Evolutionary conservation across 2,888 invertebrate species (phyloP).

Genomic region (Netelia inedita): DNA sequence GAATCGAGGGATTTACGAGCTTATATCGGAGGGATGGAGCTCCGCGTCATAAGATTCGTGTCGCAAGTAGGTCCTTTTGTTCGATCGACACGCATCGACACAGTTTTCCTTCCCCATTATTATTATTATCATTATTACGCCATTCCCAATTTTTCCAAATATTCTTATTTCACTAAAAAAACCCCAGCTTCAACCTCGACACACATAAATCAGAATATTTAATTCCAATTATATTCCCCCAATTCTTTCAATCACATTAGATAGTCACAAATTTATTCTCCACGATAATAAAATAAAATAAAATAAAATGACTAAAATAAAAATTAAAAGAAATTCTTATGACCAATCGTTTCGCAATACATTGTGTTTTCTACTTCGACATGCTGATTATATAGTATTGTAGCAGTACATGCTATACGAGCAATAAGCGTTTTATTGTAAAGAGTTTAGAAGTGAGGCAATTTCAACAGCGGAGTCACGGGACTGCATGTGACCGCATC

Average conservation of each 20-base stretch:
- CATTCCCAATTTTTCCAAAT: neutral
- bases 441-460: conserved; percentile 60
- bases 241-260: too few relatives aligned
- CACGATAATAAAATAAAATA: too few relatives aligned
- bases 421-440: conserved; percentile 30
- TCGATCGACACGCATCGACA: conserved; percentile 10
- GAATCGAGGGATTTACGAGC: conserved; percentile 66
- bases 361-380: neutral
- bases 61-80: conserved; percentile 25
- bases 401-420: conserved; percentile 36
- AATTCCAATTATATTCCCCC: too few relatives aligned
- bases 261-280: too few relatives aligned
- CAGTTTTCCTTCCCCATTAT: conserved; percentile 17
- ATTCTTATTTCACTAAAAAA: too few relatives aligned
- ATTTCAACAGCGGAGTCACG: conserved; percentile 66
- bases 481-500: conserved; percentile 70
- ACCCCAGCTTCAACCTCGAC: too few relatives aligned
- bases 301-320: too few relatives aligned
- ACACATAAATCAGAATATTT: too few relatives aligned
- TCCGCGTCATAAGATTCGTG: conserved; percentile 39
- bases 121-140: neutral
- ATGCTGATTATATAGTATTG: neutral
- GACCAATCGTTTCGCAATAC: too few relatives aligned
- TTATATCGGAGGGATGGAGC: conserved; percentile 34
- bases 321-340: too few relatives aligned